A percentile compares a stretch with the other conserved stretches of the same genome.
phyloP scores from a whole-genome alignment of 2,797 vertebrate genomes.

The Artibeus jamaicensis region DNA sequence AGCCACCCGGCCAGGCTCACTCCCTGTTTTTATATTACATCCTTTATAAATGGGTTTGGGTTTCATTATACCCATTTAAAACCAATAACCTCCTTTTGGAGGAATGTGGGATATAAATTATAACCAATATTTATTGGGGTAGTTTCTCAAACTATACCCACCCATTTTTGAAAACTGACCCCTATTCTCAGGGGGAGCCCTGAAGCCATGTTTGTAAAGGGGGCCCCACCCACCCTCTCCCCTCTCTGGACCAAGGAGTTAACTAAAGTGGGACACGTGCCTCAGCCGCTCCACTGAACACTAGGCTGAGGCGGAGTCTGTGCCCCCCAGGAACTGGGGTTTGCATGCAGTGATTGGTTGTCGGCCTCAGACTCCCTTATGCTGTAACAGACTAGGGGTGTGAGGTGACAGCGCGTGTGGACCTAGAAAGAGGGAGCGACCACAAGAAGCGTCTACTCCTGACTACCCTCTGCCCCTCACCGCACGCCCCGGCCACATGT shows the following conservation, averaged over 20 bases:
- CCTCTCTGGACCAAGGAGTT: neutral
- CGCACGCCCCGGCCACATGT: rapidly evolving
- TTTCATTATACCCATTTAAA: neutral
- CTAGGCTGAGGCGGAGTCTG: neutral
- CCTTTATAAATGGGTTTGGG: neutral
- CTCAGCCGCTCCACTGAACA: neutral
- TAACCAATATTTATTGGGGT: neutral
- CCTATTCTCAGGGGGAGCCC: neutral
- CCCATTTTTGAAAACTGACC: neutral
- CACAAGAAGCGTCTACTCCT: neutral
- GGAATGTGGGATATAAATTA: neutral
- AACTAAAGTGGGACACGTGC: rapidly evolving
- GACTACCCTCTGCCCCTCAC: neutral
- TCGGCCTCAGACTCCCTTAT: neutral
- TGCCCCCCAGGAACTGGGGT: neutral
- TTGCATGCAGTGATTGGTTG: neutral
- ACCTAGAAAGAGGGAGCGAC: neutral
- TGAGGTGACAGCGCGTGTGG: neutral
- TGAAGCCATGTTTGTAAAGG: neutral
- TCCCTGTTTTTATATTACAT: neutral
- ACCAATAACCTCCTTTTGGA: neutral
- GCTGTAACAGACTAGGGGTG: neutral
- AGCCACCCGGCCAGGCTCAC: too few relatives aligned
- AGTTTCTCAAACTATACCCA: neutral
- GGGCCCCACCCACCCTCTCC: rapidly evolving